Base-by-base conservation (phyloP, 1,140 invertebrate species). In the Mesaphorura yosii region DNA sequence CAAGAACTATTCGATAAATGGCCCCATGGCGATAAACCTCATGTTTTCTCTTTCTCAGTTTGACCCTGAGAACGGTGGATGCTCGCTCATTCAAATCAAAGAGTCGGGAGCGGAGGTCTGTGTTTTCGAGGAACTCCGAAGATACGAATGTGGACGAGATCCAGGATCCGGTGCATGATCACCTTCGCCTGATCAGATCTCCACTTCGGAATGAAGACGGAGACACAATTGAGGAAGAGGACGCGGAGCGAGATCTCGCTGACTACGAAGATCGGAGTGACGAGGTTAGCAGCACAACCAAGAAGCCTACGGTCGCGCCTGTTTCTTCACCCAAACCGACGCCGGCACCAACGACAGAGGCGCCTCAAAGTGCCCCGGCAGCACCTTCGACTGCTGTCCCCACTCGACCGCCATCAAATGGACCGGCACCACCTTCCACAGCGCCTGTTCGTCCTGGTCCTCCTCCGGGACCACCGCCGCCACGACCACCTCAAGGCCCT, bases 171-270 rank as follows among this genome's bases (percentile, higher is more conserved):
- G 19, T 46, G 10, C 25, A 46, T 26, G 25, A 23, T 10, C 25
- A 46, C 14, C 29, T 26, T 26, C 44, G 29, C 44, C 44, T 46
- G 4, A 7, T 7, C 10, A 28, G 29, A 15, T 46, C 44, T 4
- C 10, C 10, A 7, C 19, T 19, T 23, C 19, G 23, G 12, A 5
- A 6, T 25, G 19, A 27, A 47, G 10, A 27, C 19, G 26, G 45
- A 47, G 23, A 27, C 23, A 19, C n/a, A n/a, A n/a, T n/a, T n/a
- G 26, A 22, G 19, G 45, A 47, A 26, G 45, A 47, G 19, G 45
- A 27, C 14, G 45, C 12, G 26, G 19, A 20, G 14, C 22, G 28
- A 26, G 19, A 20, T 15, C 10, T 10, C 10, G 19, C 14, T 14
- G 28, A 27, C 12, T 7, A 47, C 10, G 19, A 47, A 20, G n/a